Conservation (phyloP, 2,888 invertebrate species). For the Torymus auratus region DNA sequence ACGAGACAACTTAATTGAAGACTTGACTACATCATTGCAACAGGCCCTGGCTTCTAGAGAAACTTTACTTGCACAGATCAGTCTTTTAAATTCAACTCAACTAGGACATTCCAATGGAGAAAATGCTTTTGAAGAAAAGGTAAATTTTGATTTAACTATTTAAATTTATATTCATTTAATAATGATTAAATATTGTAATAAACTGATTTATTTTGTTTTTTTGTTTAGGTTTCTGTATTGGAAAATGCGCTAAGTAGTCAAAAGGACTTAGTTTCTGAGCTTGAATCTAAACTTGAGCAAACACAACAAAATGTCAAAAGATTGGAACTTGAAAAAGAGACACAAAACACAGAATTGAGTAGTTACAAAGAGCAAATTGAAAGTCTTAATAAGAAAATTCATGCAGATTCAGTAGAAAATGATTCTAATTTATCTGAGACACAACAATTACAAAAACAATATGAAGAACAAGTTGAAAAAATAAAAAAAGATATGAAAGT, state of each 20-base stretch:
- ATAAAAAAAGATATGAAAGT: constrained; percentile 72
- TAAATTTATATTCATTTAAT: constrained; percentile 64
- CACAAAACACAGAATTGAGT: constrained; percentile 76
- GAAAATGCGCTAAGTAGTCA: constrained; percentile 65
- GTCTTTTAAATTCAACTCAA: constrained; percentile 81
- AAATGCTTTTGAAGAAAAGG: constrained; percentile 49
- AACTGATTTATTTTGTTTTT: constrained; percentile 57
- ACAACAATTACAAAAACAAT: constrained; percentile 69
- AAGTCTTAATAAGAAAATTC: constrained; percentile 69
- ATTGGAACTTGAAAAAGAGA: constrained; percentile 80
- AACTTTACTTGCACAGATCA: constrained; percentile 80
- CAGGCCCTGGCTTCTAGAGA: constrained; percentile 82
- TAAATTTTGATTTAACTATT: constrained; percentile 56
- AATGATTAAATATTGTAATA: background rate
- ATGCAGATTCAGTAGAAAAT: constrained; percentile 63
- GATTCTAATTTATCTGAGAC: constrained; percentile 65
- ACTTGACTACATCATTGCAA: constrained; percentile 84
- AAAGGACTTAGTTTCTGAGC: constrained; percentile 62
- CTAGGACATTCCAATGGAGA: constrained; percentile 76
- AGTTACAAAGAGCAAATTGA: constrained; percentile 69
- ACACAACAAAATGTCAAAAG: constrained; percentile 69
- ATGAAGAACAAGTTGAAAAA: constrained; percentile 70
- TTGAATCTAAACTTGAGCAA: constrained; percentile 64
- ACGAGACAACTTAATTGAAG: constrained; percentile 85
- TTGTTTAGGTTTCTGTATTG: constrained; percentile 73